Conservation (phyloP, 2,888 invertebrate species). For the Xylota sylvarum region DNA sequence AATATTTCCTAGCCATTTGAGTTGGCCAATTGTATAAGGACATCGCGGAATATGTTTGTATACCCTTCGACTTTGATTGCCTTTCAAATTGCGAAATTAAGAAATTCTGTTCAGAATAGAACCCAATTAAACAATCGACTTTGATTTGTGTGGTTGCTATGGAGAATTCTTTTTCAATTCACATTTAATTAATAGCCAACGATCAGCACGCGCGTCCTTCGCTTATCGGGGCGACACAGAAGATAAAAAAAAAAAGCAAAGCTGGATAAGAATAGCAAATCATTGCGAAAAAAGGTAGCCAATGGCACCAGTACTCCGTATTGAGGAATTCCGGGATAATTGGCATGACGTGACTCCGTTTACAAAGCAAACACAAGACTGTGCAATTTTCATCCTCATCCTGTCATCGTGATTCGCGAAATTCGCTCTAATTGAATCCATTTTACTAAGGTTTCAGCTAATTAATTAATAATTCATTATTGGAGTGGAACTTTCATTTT, state of each 20-base stretch:
- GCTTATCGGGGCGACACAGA: neutral
- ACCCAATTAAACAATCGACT: neutral
- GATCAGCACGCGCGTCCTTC: slow-evolving; percentile 2
- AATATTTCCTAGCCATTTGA: too few relatives aligned
- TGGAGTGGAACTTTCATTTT: slow-evolving; percentile 43
- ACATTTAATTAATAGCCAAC: slow-evolving; percentile 13
- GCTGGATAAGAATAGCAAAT: slow-evolving; percentile 2
- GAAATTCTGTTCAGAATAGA: too few relatives aligned
- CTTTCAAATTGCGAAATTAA: too few relatives aligned
- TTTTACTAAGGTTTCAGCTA: slow-evolving; percentile 38
- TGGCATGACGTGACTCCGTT: slow-evolving; percentile 11
- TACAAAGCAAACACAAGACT: slow-evolving; percentile 22
- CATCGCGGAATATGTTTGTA: too few relatives aligned
- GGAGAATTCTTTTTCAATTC: neutral
- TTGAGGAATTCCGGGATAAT: slow-evolving; percentile 5
- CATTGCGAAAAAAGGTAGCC: slow-evolving; percentile 1
- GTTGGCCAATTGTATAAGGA: too few relatives aligned
- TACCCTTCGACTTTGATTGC: too few relatives aligned
- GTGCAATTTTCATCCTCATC: neutral
- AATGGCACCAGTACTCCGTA: neutral
- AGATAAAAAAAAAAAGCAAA: neutral
- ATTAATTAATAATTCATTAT: slow-evolving; percentile 48
- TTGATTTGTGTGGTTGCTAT: neutral
- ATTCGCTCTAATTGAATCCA: slow-evolving; percentile 43
- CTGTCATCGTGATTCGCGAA: slow-evolving; percentile 13